phyloP scores from a whole-genome alignment of 2,888 invertebrate genomes.

The Eustalomyia histrio region DNA sequence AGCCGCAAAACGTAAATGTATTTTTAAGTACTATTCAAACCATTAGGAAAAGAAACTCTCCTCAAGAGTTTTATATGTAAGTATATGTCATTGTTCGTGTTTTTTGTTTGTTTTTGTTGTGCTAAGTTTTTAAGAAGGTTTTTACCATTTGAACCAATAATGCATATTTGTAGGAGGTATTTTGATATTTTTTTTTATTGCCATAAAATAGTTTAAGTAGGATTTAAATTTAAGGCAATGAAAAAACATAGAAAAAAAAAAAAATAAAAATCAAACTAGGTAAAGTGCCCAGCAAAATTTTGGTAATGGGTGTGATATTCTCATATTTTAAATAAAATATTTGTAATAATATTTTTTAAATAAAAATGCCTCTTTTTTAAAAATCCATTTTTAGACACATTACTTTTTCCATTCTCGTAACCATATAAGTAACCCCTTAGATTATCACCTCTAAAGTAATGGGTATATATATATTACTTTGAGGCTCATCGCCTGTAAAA shows the following conservation, averaged over 20 bases:
- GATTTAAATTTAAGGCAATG: conserved; percentile 16
- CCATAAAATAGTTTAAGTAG: conserved; percentile 34
- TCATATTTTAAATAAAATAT: no score
- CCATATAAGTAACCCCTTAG: no score
- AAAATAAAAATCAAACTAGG: conserved; percentile 5
- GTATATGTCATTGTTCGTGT: not conserved
- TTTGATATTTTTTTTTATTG: conserved; percentile 11
- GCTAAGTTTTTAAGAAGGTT: not conserved
- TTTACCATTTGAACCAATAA: conserved; percentile 8
- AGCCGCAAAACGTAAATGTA: conserved; percentile 54
- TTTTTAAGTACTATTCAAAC: conserved; percentile 53
- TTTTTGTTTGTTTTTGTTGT: not conserved
- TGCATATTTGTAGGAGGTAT: conserved; percentile 37
- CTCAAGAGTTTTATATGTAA: not conserved
- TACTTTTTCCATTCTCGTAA: no score
- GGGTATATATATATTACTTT: no score
- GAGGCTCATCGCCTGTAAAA: no score
- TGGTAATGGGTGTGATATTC: no score
- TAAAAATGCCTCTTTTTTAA: no score
- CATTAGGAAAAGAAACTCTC: conserved; percentile 21
- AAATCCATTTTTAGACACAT: no score
- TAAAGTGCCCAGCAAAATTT: no score
- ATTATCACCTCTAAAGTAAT: no score
- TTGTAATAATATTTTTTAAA: no score
- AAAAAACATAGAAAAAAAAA: not conserved